These are phyloP conservation scores for Brachyptera putata DNA, from an alignment of 2,888 invertebrate genomes.

Conservation along the genomic window DNA sequence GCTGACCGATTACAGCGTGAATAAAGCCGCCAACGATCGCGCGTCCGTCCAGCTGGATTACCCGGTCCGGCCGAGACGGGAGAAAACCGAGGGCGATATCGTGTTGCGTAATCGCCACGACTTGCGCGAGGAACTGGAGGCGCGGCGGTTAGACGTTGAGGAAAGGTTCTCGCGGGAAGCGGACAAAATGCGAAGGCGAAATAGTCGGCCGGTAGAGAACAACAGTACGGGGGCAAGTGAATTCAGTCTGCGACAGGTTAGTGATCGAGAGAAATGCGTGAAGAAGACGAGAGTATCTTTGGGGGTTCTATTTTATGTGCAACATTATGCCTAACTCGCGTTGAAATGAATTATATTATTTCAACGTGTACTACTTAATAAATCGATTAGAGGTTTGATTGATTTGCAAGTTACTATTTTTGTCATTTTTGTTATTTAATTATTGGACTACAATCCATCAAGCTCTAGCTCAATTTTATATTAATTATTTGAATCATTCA, in stretches of 20 bases:
- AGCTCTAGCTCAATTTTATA: too few species aligned
- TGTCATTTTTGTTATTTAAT: too few species aligned
- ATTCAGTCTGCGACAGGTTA: slow-evolving; percentile 30
- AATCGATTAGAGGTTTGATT: too few species aligned
- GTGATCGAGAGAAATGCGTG: slow-evolving; percentile 16
- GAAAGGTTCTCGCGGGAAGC: slow-evolving; percentile 46
- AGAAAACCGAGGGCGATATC: slow-evolving; percentile 87
- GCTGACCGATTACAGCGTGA: slow-evolving; percentile 64
- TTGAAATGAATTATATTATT: too few species aligned
- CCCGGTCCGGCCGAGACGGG: slow-evolving; percentile 65
- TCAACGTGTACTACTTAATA: too few species aligned
- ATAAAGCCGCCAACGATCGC: slow-evolving; percentile 51
- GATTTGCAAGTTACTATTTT: too few species aligned
- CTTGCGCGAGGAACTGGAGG: slow-evolving; percentile 48
- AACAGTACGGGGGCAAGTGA: slow-evolving; percentile 15
- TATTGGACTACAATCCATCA: too few species aligned
- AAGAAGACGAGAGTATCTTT: too few species aligned
- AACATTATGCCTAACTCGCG: too few species aligned
- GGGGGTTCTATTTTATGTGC: too few species aligned
- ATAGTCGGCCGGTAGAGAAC: background rate
- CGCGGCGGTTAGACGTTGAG: slow-evolving; percentile 48
- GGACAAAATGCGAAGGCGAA: slow-evolving; percentile 46
- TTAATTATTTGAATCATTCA: too few species aligned
- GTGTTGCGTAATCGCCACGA: slow-evolving; percentile 61
- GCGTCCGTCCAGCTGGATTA: too few species aligned